phyloP scores from a whole-genome alignment of 2,113 vertebrate genomes.

The Calonectris borealis region DNA sequence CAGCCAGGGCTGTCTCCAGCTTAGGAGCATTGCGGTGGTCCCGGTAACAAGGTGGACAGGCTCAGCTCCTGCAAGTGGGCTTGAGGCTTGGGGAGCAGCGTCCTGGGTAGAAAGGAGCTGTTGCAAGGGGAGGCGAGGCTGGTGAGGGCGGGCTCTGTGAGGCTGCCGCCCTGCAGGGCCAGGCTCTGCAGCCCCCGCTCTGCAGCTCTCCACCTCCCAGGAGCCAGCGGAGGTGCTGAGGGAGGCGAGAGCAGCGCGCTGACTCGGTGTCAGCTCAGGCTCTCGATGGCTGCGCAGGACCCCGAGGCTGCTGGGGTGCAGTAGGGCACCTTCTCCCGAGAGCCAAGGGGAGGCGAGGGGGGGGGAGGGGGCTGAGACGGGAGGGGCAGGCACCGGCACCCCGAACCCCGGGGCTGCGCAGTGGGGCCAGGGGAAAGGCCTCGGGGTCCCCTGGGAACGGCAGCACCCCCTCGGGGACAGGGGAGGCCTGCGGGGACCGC shows the following conservation, averaged over 20 bases:
- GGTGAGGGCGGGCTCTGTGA: no score
- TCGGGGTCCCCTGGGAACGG: no score
- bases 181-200: neutral
- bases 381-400: no score
- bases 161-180: neutral
- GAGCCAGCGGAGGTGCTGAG: neutral
- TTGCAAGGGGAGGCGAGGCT: rapidly evolving
- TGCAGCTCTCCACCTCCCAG: neutral
- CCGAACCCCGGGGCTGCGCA: no score
- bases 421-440: no score
- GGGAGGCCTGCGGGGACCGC: no score
- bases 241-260: rapidly evolving
- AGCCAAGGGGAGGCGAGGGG: neutral
- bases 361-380: no score
- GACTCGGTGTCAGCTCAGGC: neutral
- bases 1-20: neutral
- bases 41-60: no score
- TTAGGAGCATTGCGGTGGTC: no score
- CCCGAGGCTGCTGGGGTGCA: rapidly evolving
- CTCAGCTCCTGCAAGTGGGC: neutral
- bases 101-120: neutral
- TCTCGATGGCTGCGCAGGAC: neutral
- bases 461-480: no score
- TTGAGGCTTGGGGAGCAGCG: neutral
- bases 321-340: rapidly evolving